Evolutionary conservation across 2,888 invertebrate genomes (phyloP).

Genomic region (Acanthosepion esculentum): DNA sequence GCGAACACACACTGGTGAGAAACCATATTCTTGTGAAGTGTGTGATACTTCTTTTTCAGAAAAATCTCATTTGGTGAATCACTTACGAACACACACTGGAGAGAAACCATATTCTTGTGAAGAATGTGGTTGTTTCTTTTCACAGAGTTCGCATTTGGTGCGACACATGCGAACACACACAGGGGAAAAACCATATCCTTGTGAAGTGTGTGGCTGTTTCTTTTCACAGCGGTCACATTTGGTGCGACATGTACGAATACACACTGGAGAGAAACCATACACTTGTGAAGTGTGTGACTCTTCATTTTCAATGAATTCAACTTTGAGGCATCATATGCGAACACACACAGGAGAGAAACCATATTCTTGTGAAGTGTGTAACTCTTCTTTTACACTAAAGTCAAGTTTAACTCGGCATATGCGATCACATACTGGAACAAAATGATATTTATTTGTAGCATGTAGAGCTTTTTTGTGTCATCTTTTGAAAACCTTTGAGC

Average conservation of each 20-base stretch:
- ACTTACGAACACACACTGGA: conserved; percentile 11
- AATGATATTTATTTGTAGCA: too few relatives aligned
- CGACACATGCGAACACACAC: conserved; percentile 34
- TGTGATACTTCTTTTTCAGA: neutral
- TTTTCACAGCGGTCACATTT: conserved; percentile 73
- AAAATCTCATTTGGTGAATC: neutral
- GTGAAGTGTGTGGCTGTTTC: neutral
- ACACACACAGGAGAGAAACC: too few relatives aligned
- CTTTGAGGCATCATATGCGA: too few relatives aligned
- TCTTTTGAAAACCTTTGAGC: too few relatives aligned
- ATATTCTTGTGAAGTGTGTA: too few relatives aligned
- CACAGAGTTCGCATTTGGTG: neutral
- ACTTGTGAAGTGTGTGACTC: conserved; percentile 79
- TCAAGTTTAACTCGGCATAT: too few relatives aligned
- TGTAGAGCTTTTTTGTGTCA: too few relatives aligned
- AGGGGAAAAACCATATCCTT: conserved; percentile 35
- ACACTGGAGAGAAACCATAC: conserved; percentile 76
- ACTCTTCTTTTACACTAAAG: too few relatives aligned
- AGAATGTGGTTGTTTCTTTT: neutral
- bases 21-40: neutral
- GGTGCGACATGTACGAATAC: conserved; percentile 80
- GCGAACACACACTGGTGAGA: neutral
- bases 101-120: conserved; percentile 35
- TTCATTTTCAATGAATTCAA: conserved; percentile 74
- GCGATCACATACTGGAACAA: too few relatives aligned